Conservation (phyloP, 2,797 vertebrate genomes). For the Trachurus trachurus region DNA sequence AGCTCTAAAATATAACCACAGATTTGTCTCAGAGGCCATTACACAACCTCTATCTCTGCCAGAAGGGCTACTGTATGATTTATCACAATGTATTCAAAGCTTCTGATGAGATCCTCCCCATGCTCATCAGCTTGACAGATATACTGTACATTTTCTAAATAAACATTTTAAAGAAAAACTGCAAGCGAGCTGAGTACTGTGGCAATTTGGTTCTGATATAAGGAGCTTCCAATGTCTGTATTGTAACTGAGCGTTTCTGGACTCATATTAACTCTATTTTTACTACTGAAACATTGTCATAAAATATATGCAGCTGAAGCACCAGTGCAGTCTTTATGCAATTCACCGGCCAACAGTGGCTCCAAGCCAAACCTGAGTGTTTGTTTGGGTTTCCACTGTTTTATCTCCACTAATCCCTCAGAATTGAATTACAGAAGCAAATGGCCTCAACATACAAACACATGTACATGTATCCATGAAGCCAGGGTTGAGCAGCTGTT, state of each 20-base stretch:
- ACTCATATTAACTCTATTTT: background rate
- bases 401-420: slow-evolving; percentile 13
- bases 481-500: slow-evolving; percentile 31
- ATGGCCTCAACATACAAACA: slow-evolving; percentile 5
- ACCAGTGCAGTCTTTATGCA: background rate
- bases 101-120: background rate
- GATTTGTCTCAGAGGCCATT: background rate
- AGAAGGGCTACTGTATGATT: background rate
- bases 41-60: background rate
- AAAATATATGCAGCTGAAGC: background rate
- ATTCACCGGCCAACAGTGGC: background rate
- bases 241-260: background rate
- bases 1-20: background rate
- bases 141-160: background rate
- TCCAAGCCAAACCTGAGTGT: background rate
- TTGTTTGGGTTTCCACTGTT: slow-evolving; percentile 12
- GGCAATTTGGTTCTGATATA: background rate
- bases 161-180: background rate
- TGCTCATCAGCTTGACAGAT: background rate
- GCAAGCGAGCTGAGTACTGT: background rate
- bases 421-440: slow-evolving; percentile 8
- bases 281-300: background rate
- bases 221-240: background rate
- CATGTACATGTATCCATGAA: background rate
- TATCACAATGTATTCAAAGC: slow-evolving; percentile 4